Percentiles rank a stretch among this genome's conserved stretches.
phyloP scores from a whole-genome alignment of 1,140 invertebrate genomes.

The Megathymus violae region DNA sequence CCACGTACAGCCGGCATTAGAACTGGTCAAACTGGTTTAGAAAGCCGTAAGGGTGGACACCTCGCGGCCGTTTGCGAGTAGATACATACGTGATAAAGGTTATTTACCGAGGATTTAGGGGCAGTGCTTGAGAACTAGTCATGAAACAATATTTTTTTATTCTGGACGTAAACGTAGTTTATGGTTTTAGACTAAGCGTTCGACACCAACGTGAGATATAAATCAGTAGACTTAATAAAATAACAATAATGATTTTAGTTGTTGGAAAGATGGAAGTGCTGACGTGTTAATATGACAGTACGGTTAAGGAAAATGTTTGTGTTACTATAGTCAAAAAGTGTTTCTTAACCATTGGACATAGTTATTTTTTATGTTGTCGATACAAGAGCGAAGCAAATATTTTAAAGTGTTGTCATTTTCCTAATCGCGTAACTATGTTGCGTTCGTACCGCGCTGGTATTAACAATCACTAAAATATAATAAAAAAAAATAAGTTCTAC shows the following conservation, averaged over 20 bases:
- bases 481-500: neutral
- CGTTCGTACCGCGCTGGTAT: neutral
- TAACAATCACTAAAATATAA: neutral
- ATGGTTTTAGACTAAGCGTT: neutral
- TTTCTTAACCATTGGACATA: no score
- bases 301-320: no score
- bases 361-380: no score
- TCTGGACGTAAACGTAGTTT: slow-evolving; percentile 7
- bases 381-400: neutral
- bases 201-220: neutral
- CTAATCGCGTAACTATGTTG: neutral
- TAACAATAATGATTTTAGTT: neutral
- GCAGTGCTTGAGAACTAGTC: slow-evolving; percentile 49
- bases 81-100: slow-evolving; percentile 55
- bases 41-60: slow-evolving; percentile 58
- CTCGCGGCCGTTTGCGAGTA: slow-evolving; percentile 47
- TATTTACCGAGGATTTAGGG: slow-evolving; percentile 49
- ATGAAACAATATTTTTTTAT: slow-evolving; percentile 16
- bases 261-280: no score
- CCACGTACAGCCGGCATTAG: slow-evolving; percentile 42
- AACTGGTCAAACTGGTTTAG: slow-evolving; percentile 72
- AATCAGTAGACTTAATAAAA: no score
- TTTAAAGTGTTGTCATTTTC: neutral
- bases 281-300: no score
- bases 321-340: no score